phyloP scores from a whole-genome alignment of 2,797 vertebrate species.

The Sebastes miniatus region DNA sequence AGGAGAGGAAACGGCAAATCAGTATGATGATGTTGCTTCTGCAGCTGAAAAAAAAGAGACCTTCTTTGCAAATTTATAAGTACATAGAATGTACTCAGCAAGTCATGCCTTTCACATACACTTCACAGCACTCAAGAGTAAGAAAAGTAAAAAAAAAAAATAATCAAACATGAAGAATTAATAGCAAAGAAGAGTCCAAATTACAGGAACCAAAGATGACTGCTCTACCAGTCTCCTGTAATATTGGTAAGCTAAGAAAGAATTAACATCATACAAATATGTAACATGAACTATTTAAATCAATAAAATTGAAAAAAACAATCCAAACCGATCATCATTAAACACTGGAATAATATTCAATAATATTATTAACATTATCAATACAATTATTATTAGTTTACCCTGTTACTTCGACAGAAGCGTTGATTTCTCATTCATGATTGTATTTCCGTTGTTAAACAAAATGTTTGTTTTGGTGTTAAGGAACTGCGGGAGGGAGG shows the following conservation, averaged over 20 bases:
- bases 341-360: constrained; percentile 84
- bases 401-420: constrained; percentile 86
- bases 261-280: constrained; percentile 84
- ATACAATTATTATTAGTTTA: constrained; percentile 86
- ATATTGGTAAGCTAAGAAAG: constrained; percentile 79
- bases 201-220: constrained; percentile 68
- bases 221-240: constrained; percentile 70
- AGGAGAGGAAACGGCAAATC: constrained; percentile 74
- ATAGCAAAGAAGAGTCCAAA: constrained; percentile 77
- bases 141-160: constrained; percentile 71
- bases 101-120: constrained; percentile 85
- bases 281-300: constrained; percentile 82
- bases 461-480: constrained; percentile 80
- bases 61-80: constrained; percentile 70
- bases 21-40: constrained; percentile 74
- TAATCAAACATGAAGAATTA: constrained; percentile 77
- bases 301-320: constrained; percentile 73
- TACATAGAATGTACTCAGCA: constrained; percentile 79
- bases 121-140: constrained; percentile 78
- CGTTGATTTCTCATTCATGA: constrained; percentile 79
- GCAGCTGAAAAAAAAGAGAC: constrained; percentile 52
- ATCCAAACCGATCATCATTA: constrained; percentile 82
- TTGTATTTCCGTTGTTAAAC: constrained; percentile 79
- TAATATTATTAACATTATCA: constrained; percentile 84
- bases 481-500: constrained; percentile 69